Conservation (phyloP, 2,888 invertebrate genomes). For the Junonia oenone region DNA sequence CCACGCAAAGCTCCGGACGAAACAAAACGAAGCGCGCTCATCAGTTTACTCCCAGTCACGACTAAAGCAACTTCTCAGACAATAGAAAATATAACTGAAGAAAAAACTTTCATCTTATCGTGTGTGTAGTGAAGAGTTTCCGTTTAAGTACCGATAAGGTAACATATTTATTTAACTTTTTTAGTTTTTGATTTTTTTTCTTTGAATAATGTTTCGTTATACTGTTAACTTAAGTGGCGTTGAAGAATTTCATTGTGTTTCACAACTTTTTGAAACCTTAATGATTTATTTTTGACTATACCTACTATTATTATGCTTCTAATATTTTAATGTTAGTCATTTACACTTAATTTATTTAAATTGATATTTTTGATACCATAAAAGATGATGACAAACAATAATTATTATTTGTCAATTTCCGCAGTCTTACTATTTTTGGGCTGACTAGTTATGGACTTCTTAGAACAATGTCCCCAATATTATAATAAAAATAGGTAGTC, state of each 20-base stretch:
- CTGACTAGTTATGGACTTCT: too few relatives aligned
- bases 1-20: constrained; percentile 62
- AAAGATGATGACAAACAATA: too few relatives aligned
- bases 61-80: constrained; percentile 50
- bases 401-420: too few relatives aligned
- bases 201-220: background rate
- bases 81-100: constrained; percentile 5
- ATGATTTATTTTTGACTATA: too few relatives aligned
- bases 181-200: background rate
- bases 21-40: constrained; percentile 52
- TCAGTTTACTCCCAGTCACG: constrained; percentile 66
- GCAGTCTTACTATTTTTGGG: too few relatives aligned
- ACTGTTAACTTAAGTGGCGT: background rate
- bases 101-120: background rate
- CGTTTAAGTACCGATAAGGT: background rate
- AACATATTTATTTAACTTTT: background rate
- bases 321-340: too few relatives aligned
- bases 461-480: background rate
- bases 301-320: too few relatives aligned
- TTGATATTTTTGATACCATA: too few relatives aligned
- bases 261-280: too few relatives aligned
- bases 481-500: background rate
- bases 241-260: too few relatives aligned
- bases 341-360: too few relatives aligned
- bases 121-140: background rate